Conservation (phyloP, 2,888 invertebrate species). For the Odontocerum albicorne region DNA sequence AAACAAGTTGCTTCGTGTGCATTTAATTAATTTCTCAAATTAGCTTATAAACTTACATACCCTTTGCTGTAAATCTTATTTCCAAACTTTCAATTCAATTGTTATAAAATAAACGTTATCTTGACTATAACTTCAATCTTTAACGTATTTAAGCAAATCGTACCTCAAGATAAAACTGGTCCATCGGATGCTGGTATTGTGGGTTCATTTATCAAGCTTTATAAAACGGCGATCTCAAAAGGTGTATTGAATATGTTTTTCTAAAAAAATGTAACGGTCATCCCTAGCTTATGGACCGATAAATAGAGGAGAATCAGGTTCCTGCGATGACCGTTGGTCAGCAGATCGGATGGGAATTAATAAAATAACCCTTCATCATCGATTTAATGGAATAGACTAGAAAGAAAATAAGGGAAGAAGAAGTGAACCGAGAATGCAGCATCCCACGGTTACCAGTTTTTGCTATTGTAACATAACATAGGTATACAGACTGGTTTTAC, state of each 20-base stretch:
- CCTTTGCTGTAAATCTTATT: too few species aligned
- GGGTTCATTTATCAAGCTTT: slow-evolving; percentile 13
- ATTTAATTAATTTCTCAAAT: too few species aligned
- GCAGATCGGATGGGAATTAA: slow-evolving; percentile 24
- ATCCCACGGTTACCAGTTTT: too few species aligned
- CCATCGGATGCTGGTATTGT: slow-evolving; percentile 28
- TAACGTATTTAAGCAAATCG: too few species aligned
- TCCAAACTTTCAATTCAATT: too few species aligned
- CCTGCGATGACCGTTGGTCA: slow-evolving; percentile 31
- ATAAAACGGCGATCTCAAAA: slow-evolving; percentile 22
- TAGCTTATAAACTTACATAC: too few species aligned
- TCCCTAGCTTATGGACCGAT: slow-evolving; percentile 20
- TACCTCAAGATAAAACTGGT: slow-evolving; percentile 25
- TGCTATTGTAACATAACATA: too few species aligned
- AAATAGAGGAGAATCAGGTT: slow-evolving; percentile 26
- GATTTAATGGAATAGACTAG: slow-evolving; percentile 28
- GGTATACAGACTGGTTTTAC: too few species aligned
- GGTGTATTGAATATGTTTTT: slow-evolving; percentile 10
- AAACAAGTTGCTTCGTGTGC: too few species aligned
- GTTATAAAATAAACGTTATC: too few species aligned
- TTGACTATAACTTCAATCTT: too few species aligned
- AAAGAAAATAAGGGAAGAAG: slow-evolving; percentile 1
- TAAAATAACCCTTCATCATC: slow-evolving; percentile 35
- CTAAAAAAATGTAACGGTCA: slow-evolving; percentile 27
- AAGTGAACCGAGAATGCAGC: too few species aligned